Percentiles rank a stretch among this genome's conserved stretches.
These are phyloP conservation scores for Myopa testacea DNA, from an alignment of 2,888 invertebrate species.

Conservation along the genomic window DNA sequence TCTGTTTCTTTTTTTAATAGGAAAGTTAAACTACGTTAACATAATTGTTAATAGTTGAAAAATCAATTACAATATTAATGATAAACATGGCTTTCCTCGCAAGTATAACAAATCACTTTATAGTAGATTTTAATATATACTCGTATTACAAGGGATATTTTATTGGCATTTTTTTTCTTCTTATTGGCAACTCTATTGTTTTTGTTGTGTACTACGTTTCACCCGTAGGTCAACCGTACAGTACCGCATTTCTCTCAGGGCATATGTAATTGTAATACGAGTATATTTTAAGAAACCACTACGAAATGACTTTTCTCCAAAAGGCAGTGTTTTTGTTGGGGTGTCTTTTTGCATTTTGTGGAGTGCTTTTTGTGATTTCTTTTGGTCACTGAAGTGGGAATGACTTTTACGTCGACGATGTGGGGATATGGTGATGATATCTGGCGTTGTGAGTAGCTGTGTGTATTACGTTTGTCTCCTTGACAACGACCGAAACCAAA, in stretches of 20 bases:
- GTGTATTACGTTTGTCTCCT: constrained; percentile 14
- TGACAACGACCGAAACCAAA: constrained; percentile 19
- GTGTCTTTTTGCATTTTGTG: neutral
- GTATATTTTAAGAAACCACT: no score
- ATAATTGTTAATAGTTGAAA: no score
- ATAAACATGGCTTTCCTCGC: no score
- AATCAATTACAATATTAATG: no score
- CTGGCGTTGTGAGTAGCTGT: no score
- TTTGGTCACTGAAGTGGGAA: constrained; percentile 19
- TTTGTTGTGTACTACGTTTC: neutral
- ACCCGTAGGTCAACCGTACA: neutral
- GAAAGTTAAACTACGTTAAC: no score
- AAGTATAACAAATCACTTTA: no score
- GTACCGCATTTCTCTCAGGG: neutral
- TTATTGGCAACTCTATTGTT: no score
- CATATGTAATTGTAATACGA: neutral
- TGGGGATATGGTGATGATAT: constrained; percentile 8
- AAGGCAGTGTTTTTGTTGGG: neutral
- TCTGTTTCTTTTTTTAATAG: no score
- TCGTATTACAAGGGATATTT: constrained; percentile 1
- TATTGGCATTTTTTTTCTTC: neutral
- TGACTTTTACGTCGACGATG: constrained; percentile 31
- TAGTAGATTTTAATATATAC: constrained; percentile 40
- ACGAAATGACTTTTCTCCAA: no score
- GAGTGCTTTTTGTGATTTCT: constrained; percentile 21